Conservation (phyloP, 1,140 invertebrate genomes). For the Augochlora pura region DNA sequence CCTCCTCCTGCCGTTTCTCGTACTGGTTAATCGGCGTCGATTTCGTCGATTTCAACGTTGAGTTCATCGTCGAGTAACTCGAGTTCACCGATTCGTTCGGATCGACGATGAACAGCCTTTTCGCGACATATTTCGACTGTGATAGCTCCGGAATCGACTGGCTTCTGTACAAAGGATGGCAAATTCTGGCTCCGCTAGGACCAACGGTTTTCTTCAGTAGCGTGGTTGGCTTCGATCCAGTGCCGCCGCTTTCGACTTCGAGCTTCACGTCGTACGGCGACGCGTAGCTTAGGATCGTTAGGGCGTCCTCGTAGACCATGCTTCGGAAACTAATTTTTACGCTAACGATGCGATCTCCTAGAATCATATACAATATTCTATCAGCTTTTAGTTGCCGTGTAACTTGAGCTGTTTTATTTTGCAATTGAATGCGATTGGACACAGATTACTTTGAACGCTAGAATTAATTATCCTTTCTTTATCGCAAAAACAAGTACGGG, state of each 20-base stretch:
- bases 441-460: no score
- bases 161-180: conserved; percentile 85
- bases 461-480: no score
- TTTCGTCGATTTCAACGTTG: conserved; percentile 74
- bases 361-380: conserved; percentile 32
- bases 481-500: no score
- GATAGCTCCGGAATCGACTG: conserved; percentile 85
- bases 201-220: conserved; percentile 78
- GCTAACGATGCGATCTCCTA: conserved; percentile 92
- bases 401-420: background rate
- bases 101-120: conserved; percentile 78
- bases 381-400: no score
- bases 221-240: conserved; percentile 80
- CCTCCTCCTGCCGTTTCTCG: conserved; percentile 70
- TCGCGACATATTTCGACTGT: conserved; percentile 77
- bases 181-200: conserved; percentile 81
- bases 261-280: conserved; percentile 93
- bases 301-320: conserved; percentile 94
- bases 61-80: conserved; percentile 78
- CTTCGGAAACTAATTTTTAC: conserved; percentile 92
- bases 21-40: conserved; percentile 67
- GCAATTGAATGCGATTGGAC: background rate
- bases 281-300: conserved; percentile 93
- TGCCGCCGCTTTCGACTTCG: conserved; percentile 83
- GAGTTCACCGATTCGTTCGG: conserved; percentile 75